Evolutionary conservation across 2,888 invertebrate species (phyloP).

Genomic region (Elmis aenea): DNA sequence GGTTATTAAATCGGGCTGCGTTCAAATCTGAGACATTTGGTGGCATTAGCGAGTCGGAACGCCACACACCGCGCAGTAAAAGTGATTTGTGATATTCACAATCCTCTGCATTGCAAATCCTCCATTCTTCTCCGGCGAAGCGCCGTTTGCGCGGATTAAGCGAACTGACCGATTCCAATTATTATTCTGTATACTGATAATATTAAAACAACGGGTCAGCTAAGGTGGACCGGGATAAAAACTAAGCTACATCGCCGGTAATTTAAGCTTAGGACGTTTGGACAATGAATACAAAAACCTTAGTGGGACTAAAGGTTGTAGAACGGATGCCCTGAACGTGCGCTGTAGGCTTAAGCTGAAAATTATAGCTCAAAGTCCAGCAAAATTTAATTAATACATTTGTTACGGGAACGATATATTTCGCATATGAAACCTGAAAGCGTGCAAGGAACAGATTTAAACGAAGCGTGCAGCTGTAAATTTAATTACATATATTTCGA

Average conservation of each 20-base stretch:
- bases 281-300: slow-evolving; percentile 23
- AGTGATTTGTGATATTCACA: slow-evolving; percentile 48
- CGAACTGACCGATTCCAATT: slow-evolving; percentile 41
- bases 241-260: slow-evolving; percentile 27
- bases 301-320: slow-evolving; percentile 20
- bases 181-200: slow-evolving; percentile 42
- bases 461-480: too few relatives aligned
- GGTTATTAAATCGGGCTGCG: slow-evolving; percentile 24
- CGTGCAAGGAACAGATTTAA: too few relatives aligned
- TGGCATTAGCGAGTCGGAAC: slow-evolving; percentile 30
- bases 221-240: slow-evolving; percentile 31
- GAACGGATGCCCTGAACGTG: slow-evolving; percentile 23
- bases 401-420: slow-evolving; percentile 2
- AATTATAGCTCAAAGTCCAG: slow-evolving; percentile 23
- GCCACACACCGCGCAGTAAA: slow-evolving; percentile 40
- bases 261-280: slow-evolving; percentile 27
- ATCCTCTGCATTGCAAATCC: slow-evolving; percentile 48
- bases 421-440: too few relatives aligned
- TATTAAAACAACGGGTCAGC: slow-evolving; percentile 37
- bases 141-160: slow-evolving; percentile 32
- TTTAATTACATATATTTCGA: too few relatives aligned
- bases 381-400: slow-evolving; percentile 20
- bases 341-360: slow-evolving; percentile 24
- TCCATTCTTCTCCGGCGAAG: slow-evolving; percentile 41
- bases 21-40: slow-evolving; percentile 33